phyloP scores from a whole-genome alignment of 2,888 invertebrate genomes.

The Pegoplata infirma region DNA sequence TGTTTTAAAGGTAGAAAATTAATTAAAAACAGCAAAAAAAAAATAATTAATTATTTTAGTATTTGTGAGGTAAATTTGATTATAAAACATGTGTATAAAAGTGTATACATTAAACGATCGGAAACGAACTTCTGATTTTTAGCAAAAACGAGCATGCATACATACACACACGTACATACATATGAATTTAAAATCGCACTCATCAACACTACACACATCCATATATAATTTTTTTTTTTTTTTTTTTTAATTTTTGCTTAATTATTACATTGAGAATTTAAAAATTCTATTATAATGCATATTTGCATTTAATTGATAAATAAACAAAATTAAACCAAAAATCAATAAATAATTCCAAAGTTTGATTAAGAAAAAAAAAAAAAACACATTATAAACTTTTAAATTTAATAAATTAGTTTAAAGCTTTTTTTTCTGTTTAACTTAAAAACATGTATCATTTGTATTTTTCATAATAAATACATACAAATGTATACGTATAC shows the following conservation, averaged over 20 bases:
- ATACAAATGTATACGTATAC: no score
- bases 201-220: neutral
- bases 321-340: no score
- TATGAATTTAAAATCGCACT: neutral
- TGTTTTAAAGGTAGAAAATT: slow-evolving; percentile 16
- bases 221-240: no score
- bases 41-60: neutral
- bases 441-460: no score
- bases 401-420: no score
- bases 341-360: no score
- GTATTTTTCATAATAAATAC: no score
- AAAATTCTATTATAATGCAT: neutral
- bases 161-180: slow-evolving; percentile 16
- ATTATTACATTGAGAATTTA: neutral
- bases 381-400: no score
- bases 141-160: slow-evolving; percentile 19
- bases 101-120: slow-evolving; percentile 60
- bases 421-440: no score
- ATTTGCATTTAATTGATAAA: no score
- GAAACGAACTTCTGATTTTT: slow-evolving; percentile 52
- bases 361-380: no score
- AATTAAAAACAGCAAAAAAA: neutral
- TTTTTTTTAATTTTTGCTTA: neutral
- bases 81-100: slow-evolving; percentile 27
- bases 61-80: slow-evolving; percentile 25